A percentile compares a stretch with the other conserved stretches of the same genome.
phyloP scores from a whole-genome alignment of 1,140 invertebrate genomes.

The Bombus waltoni region DNA sequence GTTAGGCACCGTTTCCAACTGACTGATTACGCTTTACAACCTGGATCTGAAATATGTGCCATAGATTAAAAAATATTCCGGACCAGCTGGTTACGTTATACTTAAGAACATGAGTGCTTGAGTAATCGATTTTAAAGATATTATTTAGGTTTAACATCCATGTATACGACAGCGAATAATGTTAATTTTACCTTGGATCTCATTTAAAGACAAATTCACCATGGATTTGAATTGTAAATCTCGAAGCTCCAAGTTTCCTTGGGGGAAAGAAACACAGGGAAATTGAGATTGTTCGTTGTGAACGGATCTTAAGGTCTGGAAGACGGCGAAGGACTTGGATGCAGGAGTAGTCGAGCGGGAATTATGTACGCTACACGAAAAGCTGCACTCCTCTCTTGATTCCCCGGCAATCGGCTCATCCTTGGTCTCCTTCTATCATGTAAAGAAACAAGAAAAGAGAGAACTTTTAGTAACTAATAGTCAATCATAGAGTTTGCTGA shows the following conservation, averaged over 20 bases:
- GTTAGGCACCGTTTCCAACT: slow-evolving; percentile 73
- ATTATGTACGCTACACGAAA: slow-evolving; percentile 36
- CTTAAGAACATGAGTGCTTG: too few relatives aligned
- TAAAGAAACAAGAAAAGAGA: slow-evolving; percentile 5
- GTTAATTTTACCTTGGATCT: neutral
- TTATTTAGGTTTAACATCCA: neutral
- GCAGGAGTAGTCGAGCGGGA: slow-evolving; percentile 53
- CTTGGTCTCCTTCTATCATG: slow-evolving; percentile 5
- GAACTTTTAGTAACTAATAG: neutral
- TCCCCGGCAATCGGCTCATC: neutral
- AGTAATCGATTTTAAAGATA: neutral
- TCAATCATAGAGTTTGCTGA: neutral
- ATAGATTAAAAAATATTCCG: neutral
- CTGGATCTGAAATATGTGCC: neutral
- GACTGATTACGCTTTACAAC: slow-evolving; percentile 48
- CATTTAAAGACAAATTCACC: neutral
- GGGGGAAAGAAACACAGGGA: too few relatives aligned
- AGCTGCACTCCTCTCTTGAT: slow-evolving; percentile 28
- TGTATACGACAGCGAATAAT: neutral
- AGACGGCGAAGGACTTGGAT: slow-evolving; percentile 43
- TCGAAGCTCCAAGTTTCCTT: neutral
- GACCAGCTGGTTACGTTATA: neutral
- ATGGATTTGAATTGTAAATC: neutral
- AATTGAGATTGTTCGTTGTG: slow-evolving; percentile 22
- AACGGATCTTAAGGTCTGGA: slow-evolving; percentile 43